A percentile compares a stretch with the other conserved stretches of the same genome.
Evolutionary conservation across 2,797 vertebrate genomes (phyloP).

Genomic region (Podarcis siculus): DNA sequence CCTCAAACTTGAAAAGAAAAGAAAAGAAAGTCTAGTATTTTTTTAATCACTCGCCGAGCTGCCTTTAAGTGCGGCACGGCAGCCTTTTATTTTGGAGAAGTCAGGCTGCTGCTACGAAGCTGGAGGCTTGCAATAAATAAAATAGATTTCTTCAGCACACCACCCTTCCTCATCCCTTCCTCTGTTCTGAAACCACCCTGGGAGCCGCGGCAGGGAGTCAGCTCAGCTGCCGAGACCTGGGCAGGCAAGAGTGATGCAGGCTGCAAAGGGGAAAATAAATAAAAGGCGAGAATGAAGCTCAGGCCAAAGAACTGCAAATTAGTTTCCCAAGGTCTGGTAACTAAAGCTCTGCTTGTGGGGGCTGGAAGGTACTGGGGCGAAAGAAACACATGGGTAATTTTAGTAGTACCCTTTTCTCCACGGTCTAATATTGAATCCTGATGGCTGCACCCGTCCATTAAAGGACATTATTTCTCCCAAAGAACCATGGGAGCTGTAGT

Average conservation of each 20-base stretch:
- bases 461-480: too few relatives aligned
- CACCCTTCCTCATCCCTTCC: neutral
- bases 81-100: conserved; percentile 34
- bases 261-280: conserved; percentile 28
- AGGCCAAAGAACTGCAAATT: neutral
- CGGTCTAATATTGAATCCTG: neutral
- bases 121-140: conserved; percentile 55
- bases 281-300: neutral
- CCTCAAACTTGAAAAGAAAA: conserved; percentile 43
- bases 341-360: neutral
- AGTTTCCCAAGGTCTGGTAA: conserved; percentile 8
- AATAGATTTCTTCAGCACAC: conserved; percentile 7
- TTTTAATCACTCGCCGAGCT: conserved; percentile 56
- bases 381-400: neutral
- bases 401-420: neutral
- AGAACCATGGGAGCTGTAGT: too few relatives aligned
- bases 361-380: neutral
- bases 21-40: neutral
- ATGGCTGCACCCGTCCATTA: too few relatives aligned
- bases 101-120: conserved; percentile 32
- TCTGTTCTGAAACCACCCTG: conserved; percentile 30
- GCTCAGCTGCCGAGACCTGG: neutral
- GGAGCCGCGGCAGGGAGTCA: neutral
- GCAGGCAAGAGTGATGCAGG: neutral
- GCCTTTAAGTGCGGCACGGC: neutral